A percentile compares a stretch with the other conserved stretches of the same genome.
phyloP scores from a whole-genome alignment of 64 coral and sea anemone genomes.

The Porites australiensis region DNA sequence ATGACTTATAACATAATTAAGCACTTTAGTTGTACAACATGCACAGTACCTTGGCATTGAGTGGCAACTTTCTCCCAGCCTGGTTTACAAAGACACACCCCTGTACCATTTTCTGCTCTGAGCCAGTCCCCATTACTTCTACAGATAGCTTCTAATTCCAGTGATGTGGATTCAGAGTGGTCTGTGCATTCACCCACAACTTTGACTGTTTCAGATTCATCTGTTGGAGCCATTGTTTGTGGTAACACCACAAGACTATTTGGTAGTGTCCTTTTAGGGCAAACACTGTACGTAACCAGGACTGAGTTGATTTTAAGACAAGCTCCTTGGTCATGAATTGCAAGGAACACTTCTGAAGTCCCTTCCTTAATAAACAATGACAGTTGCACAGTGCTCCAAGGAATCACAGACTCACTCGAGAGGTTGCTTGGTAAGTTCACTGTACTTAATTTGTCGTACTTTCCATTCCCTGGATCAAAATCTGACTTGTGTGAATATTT shows the following conservation, averaged over 20 bases:
- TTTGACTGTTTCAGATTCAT: slow-evolving; percentile 34
- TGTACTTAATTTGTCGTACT: slow-evolving; percentile 15
- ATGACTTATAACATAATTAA: too few species aligned
- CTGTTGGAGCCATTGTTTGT: slow-evolving; percentile 38
- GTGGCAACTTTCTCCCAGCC: slow-evolving; percentile 22
- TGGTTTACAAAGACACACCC: slow-evolving; percentile 49
- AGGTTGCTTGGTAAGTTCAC: neutral
- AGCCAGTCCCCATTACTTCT: slow-evolving; percentile 33
- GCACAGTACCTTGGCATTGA: slow-evolving; percentile 43
- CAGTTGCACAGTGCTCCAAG: neutral
- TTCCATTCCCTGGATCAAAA: neutral
- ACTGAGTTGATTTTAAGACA: slow-evolving; percentile 7
- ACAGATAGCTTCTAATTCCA: slow-evolving; percentile 30
- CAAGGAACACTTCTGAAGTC: slow-evolving; percentile 41
- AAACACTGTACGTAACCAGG: slow-evolving; percentile 24
- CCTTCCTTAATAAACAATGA: slow-evolving; percentile 13
- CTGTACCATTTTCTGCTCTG: neutral
- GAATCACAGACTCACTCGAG: neutral
- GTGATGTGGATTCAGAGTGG: slow-evolving; percentile 23
- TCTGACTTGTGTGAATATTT: neutral
- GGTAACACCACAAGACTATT: slow-evolving; percentile 9
- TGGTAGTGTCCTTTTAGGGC: slow-evolving; percentile 12
- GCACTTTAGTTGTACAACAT: too few species aligned
- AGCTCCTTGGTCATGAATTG: slow-evolving; percentile 45
- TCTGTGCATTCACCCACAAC: slow-evolving; percentile 24